Conservation (phyloP, 2,797 vertebrate genomes). For the Antennarius maculatus region DNA sequence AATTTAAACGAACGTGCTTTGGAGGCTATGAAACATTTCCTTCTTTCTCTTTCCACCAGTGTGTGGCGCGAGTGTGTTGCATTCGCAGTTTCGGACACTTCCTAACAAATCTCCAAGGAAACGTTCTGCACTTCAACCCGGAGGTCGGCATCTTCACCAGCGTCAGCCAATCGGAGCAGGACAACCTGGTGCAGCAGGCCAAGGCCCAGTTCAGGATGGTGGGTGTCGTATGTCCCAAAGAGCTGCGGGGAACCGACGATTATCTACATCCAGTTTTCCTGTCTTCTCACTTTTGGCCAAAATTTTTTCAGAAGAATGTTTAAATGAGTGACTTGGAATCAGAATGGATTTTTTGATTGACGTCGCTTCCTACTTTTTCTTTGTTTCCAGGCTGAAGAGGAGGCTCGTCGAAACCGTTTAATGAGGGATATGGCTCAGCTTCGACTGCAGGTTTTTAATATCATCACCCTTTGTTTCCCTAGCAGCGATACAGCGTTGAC, state of each 20-base stretch:
- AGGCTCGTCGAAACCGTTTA: conserved; percentile 92
- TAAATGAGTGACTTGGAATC: background rate
- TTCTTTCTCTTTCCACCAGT: conserved; percentile 72
- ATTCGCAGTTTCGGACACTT: conserved; percentile 98
- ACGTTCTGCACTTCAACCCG: conserved; percentile 94
- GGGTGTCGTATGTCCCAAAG: conserved; percentile 61
- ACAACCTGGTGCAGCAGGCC: conserved; percentile 91
- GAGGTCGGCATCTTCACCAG: conserved; percentile 97
- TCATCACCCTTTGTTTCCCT: conserved; percentile 4
- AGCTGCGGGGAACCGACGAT: background rate
- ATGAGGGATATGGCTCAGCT: conserved; percentile 99
- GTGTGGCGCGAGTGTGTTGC: conserved; percentile 89
- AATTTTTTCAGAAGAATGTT: conserved; percentile 1
- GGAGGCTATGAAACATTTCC: background rate
- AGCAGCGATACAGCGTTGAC: background rate
- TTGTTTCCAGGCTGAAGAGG: conserved; percentile 90
- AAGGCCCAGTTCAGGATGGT: conserved; percentile 99
- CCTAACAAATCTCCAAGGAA: conserved; percentile 92
- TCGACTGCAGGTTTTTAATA: conserved; percentile 87
- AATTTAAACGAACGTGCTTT: background rate
- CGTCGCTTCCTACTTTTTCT: conserved; percentile 3
- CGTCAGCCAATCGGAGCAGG: conserved; percentile 89
- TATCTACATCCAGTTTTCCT: background rate
- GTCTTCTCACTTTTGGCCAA: conserved; percentile 23
- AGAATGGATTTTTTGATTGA: background rate